phyloP scores from a whole-genome alignment of 2,888 invertebrate genomes.

The Pantelozetes paolii region DNA sequence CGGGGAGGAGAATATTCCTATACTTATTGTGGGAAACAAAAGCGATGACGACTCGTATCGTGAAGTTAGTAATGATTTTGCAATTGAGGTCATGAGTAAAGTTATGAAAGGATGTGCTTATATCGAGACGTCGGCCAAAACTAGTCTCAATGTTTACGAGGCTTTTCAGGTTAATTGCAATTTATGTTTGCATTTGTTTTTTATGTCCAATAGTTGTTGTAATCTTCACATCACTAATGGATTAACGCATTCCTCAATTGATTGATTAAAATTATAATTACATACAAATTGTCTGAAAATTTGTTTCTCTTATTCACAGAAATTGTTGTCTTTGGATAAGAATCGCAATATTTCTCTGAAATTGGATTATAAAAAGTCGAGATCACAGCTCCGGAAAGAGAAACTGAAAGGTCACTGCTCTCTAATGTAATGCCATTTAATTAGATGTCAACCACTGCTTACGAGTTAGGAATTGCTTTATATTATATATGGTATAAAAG shows the following conservation, averaged over 20 bases:
- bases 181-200: slow-evolving; percentile 4
- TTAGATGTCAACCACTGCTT: slow-evolving; percentile 2
- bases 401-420: slow-evolving; percentile 66
- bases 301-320: slow-evolving; percentile 57
- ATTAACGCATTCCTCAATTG: not conserved
- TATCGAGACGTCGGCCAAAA: slow-evolving; percentile 99
- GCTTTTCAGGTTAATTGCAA: slow-evolving; percentile 61
- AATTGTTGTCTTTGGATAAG: slow-evolving; percentile 93
- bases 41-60: slow-evolving; percentile 88
- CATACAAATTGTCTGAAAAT: not conserved
- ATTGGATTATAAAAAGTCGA: slow-evolving; percentile 62
- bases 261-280: not conserved
- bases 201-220: not conserved
- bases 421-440: slow-evolving; percentile 56
- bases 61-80: slow-evolving; percentile 66
- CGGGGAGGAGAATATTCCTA: slow-evolving; percentile 64
- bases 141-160: slow-evolving; percentile 97
- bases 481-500: not conserved
- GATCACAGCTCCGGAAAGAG: slow-evolving; percentile 56
- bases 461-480: not conserved
- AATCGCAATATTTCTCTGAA: slow-evolving; percentile 92
- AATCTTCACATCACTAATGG: not conserved
- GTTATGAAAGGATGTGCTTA: slow-evolving; percentile 71
- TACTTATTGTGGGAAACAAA: slow-evolving; percentile 97
- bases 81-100: slow-evolving; percentile 69